Conservation (phyloP, 1,140 invertebrate species). For the Eueides isabella region DNA sequence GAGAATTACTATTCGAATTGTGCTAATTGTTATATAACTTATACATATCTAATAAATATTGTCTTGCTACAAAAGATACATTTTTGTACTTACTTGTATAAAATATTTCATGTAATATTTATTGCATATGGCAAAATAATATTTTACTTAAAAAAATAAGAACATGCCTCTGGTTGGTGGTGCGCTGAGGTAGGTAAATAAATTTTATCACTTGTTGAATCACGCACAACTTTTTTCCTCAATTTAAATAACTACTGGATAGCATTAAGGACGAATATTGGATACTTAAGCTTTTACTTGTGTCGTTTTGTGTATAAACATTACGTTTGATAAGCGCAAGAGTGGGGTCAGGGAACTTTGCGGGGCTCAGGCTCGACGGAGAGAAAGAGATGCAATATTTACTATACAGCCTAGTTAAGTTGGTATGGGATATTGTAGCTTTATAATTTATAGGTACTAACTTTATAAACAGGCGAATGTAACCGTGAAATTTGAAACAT, state of each 20-base stretch:
- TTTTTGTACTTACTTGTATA: too few species aligned
- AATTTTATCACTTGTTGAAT: slow-evolving; percentile 57
- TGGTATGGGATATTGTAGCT: slow-evolving; percentile 45
- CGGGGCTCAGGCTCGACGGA: slow-evolving; percentile 54
- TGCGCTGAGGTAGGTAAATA: slow-evolving; percentile 3
- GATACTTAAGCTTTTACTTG: slow-evolving; percentile 36
- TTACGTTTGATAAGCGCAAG: slow-evolving; percentile 67
- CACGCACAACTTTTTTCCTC: slow-evolving; percentile 36
- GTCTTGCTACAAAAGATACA: too few species aligned
- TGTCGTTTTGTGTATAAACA: slow-evolving; percentile 41
- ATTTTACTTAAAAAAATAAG: not conserved
- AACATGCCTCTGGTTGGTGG: not conserved
- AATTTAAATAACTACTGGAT: slow-evolving; percentile 21
- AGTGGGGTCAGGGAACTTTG: slow-evolving; percentile 76
- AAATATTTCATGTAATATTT: too few species aligned
- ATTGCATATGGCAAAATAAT: not conserved
- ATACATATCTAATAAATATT: too few species aligned
- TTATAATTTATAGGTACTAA: slow-evolving; percentile 33
- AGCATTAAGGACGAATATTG: slow-evolving; percentile 30
- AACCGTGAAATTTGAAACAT: not conserved
- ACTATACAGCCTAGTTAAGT: slow-evolving; percentile 49
- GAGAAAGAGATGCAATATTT: slow-evolving; percentile 53
- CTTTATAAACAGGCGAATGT: not conserved
- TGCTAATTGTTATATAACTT: too few species aligned
- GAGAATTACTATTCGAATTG: too few species aligned